A percentile compares a stretch with the other conserved stretches of the same genome.
These are phyloP conservation scores for Camelus dromedarius DNA, from an alignment of 2,113 vertebrate species.

Conservation along the genomic window DNA sequence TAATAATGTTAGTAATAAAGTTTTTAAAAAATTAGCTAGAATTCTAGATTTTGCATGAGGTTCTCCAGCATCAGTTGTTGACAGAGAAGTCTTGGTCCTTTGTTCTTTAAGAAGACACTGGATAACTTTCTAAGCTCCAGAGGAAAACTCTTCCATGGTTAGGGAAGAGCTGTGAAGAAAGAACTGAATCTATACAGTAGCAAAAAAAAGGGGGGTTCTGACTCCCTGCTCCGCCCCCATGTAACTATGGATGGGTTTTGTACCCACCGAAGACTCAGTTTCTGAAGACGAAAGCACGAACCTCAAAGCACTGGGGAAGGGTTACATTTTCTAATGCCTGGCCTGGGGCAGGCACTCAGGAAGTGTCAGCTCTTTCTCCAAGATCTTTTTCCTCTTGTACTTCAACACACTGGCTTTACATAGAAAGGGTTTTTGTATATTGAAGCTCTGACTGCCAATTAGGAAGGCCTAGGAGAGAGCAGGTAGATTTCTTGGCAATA, in stretches of 20 bases:
- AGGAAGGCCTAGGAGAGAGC: not conserved
- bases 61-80: not conserved
- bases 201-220: not conserved
- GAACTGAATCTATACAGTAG: not conserved
- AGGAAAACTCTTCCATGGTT: not conserved
- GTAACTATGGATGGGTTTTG: not conserved
- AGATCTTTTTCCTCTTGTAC: not conserved
- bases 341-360: not conserved
- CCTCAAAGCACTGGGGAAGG: not conserved
- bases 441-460: not conserved
- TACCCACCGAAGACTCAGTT: not conserved
- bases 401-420: not conserved
- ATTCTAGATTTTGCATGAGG: not conserved
- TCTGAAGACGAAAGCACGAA: not conserved
- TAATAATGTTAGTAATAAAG: not conserved
- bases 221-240: rapidly evolving
- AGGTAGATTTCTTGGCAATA: not conserved
- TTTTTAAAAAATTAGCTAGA: not conserved
- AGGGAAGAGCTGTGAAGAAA: not conserved
- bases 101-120: not conserved
- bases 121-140: not conserved
- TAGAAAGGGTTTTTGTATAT: not conserved
- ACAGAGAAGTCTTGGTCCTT: not conserved
- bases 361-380: not conserved
- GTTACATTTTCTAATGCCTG: not conserved